phyloP scores from a whole-genome alignment of 2,888 invertebrate genomes.

The Lissonota sp. region DNA sequence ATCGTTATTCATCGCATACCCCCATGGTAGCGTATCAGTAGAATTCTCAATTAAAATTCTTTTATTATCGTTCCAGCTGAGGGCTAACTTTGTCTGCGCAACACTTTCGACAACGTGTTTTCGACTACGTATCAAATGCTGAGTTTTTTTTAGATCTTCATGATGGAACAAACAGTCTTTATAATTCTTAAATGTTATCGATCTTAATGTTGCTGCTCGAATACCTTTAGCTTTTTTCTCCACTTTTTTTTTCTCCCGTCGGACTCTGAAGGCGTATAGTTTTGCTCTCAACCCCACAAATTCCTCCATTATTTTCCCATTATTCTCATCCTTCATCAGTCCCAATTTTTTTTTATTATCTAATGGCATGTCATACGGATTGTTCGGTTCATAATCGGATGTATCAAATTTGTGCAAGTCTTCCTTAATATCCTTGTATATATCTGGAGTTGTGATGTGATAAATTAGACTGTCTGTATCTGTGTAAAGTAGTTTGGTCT shows the following conservation, averaged over 20 bases:
- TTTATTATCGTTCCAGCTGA: conserved; percentile 53
- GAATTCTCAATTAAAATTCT: conserved; percentile 9
- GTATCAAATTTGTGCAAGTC: conserved; percentile 65
- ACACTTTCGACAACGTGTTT: conserved; percentile 26
- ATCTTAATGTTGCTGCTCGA: neutral
- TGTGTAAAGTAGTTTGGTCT: neutral
- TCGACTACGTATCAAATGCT: conserved; percentile 39
- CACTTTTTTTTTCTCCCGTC: too few relatives aligned
- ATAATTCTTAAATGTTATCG: conserved; percentile 40
- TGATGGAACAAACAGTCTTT: conserved; percentile 19
- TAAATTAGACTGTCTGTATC: conserved; percentile 27
- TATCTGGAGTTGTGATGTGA: conserved; percentile 46
- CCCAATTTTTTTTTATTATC: conserved; percentile 55
- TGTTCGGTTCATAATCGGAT: conserved; percentile 56
- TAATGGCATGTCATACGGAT: conserved; percentile 52
- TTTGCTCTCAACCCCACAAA: conserved; percentile 35
- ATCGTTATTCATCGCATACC: too few relatives aligned
- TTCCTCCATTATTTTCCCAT: conserved; percentile 30
- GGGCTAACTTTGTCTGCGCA: conserved; percentile 48
- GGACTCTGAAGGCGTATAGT: conserved; percentile 20
- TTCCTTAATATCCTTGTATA: conserved; percentile 60
- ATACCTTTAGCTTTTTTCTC: conserved; percentile 10
- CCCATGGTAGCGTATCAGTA: neutral
- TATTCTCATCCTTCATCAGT: conserved; percentile 44
- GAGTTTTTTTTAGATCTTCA: conserved; percentile 2